These are phyloP conservation scores for Phocoena sinus DNA, from an alignment of 2,113 vertebrate genomes.

Conservation along the genomic window DNA sequence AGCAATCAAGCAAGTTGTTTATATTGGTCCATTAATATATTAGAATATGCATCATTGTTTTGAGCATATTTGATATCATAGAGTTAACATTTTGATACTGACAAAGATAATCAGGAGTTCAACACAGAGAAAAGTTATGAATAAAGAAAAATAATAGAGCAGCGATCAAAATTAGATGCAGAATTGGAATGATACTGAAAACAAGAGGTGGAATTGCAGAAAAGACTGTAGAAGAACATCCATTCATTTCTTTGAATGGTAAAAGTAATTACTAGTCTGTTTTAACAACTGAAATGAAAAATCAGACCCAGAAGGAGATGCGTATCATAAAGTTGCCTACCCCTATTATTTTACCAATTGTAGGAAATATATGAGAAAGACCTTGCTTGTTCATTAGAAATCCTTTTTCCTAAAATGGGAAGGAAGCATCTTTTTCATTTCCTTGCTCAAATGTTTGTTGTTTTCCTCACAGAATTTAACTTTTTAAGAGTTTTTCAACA, in stretches of 20 bases:
- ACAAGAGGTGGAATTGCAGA: not conserved
- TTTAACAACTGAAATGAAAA: constrained; percentile 46
- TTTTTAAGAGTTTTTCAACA: not conserved
- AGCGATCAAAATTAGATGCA: constrained; percentile 29
- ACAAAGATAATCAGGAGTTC: not conserved
- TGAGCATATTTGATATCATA: not conserved
- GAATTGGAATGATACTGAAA: not conserved
- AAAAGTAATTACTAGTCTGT: not conserved
- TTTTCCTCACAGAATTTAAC: not conserved
- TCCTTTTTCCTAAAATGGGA: not conserved
- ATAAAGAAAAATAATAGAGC: not conserved
- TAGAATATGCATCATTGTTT: not conserved
- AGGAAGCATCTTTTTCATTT: not conserved
- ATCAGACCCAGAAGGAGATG: not conserved
- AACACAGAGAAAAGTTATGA: not conserved
- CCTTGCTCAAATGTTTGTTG: constrained; percentile 12
- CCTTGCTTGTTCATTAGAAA: not conserved
- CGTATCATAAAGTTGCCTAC: not conserved
- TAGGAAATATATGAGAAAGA: not conserved
- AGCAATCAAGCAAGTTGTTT: not conserved
- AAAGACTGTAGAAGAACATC: not conserved
- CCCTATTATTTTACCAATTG: not conserved
- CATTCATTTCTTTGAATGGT: not conserved
- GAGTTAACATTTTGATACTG: not conserved
- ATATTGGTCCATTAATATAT: not conserved